These are phyloP conservation scores for Porites evermanni DNA, from an alignment of 92 coral and sea anemone species.

Conservation along the genomic window DNA sequence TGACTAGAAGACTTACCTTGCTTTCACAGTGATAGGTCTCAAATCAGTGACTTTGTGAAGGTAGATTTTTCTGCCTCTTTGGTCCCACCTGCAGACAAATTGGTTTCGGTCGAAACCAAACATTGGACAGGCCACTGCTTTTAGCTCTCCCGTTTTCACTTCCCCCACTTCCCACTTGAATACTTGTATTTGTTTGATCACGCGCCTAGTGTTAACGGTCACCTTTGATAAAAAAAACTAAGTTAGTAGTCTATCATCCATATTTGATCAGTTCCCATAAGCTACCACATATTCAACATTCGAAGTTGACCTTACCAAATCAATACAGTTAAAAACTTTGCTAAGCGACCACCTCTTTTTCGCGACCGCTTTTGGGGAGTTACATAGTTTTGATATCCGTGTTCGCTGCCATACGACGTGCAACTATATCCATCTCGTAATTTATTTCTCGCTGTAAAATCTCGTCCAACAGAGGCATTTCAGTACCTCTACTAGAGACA, in stretches of 20 bases:
- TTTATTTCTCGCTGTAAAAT: too few relatives aligned
- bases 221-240: not conserved
- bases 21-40: not conserved
- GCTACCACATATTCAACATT: too few relatives aligned
- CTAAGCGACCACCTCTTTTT: too few relatives aligned
- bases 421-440: too few relatives aligned
- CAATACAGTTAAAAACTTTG: too few relatives aligned
- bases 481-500: too few relatives aligned
- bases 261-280: too few relatives aligned
- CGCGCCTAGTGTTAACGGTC: not conserved
- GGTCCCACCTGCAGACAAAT: not conserved
- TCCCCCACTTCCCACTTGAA: not conserved
- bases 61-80: not conserved
- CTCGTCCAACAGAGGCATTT: too few relatives aligned
- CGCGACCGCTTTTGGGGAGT: too few relatives aligned
- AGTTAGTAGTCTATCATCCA: not conserved
- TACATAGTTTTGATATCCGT: too few relatives aligned
- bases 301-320: too few relatives aligned
- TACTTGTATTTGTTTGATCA: not conserved
- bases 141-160: not conserved
- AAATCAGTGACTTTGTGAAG: not conserved
- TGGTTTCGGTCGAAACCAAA: not conserved
- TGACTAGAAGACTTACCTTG: not conserved
- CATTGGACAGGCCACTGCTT: not conserved
- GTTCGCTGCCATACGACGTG: too few relatives aligned